Evolutionary conservation across 2,113 vertebrate species (phyloP).

Genomic region (Camelus dromedarius): DNA sequence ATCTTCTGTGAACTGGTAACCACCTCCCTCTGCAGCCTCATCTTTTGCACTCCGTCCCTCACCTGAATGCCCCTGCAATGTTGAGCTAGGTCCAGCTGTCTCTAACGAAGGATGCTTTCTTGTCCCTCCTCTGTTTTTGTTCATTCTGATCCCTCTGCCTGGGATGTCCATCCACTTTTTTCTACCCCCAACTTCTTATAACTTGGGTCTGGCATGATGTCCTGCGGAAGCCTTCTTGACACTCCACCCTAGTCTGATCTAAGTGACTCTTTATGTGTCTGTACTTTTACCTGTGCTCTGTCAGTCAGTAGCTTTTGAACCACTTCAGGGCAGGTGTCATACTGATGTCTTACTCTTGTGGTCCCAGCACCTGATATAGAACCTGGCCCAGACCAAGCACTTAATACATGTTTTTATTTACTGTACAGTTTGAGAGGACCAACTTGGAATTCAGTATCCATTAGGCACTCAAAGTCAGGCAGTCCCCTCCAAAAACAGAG

Average conservation of each 20-base stretch:
- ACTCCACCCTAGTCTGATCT: not conserved
- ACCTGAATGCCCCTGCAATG: not conserved
- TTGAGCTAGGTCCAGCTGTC: not conserved
- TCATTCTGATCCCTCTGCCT: not conserved
- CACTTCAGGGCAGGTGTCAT: slow-evolving; percentile 2
- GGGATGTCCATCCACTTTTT: not conserved
- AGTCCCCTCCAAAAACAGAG: not conserved
- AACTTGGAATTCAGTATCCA: not conserved
- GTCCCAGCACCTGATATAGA: not conserved
- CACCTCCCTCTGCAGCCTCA: not conserved
- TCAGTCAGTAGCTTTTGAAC: not conserved
- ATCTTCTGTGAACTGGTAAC: not conserved
- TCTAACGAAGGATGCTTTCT: not conserved
- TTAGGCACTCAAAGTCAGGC: not conserved
- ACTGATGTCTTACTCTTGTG: not conserved
- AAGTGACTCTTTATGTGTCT: not conserved
- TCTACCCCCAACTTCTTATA: not conserved
- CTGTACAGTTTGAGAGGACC: not conserved
- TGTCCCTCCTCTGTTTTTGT: not conserved
- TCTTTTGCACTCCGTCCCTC: not conserved
- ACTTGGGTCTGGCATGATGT: not conserved
- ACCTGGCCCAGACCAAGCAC: not conserved
- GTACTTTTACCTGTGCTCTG: not conserved
- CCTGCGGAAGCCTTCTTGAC: not conserved
- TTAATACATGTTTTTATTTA: not conserved